phyloP scores from a whole-genome alignment of 1,140 invertebrate genomes.

The Metaphire vulgaris region DNA sequence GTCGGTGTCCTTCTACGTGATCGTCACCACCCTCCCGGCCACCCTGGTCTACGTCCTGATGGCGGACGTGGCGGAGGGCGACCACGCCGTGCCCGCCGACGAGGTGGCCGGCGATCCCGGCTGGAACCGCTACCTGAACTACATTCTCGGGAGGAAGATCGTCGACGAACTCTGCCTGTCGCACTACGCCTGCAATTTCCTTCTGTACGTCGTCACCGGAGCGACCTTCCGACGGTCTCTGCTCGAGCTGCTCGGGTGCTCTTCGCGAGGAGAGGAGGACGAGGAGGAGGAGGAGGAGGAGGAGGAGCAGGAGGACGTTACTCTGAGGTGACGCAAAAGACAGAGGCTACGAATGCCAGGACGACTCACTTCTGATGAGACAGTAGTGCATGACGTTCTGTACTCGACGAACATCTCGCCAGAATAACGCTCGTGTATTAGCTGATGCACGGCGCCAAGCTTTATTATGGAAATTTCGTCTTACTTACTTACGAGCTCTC shows the following conservation, averaged over 20 bases:
- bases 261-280: constrained; percentile 14
- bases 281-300: no score
- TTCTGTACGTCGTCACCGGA: constrained; percentile 48
- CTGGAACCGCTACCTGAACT: constrained; percentile 42
- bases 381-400: no score
- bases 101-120: constrained; percentile 33
- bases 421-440: no score
- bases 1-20: constrained; percentile 49
- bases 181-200: constrained; percentile 49
- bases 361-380: not conserved
- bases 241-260: not conserved
- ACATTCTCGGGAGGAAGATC: constrained; percentile 38
- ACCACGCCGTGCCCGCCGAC: constrained; percentile 24
- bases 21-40: constrained; percentile 45
- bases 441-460: no score
- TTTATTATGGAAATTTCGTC: no score
- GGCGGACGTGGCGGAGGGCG: constrained; percentile 21
- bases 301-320: no score
- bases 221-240: constrained; percentile 37
- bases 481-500: no score
- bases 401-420: no score
- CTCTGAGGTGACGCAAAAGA: constrained; percentile 4
- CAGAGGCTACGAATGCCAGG: not conserved
- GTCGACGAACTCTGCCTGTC: constrained; percentile 47
- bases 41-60: constrained; percentile 44